A percentile compares a stretch with the other conserved stretches of the same genome.
Evolutionary conservation across 2,888 invertebrate genomes (phyloP).

Genomic region (Ommatoiulus sabulosus): DNA sequence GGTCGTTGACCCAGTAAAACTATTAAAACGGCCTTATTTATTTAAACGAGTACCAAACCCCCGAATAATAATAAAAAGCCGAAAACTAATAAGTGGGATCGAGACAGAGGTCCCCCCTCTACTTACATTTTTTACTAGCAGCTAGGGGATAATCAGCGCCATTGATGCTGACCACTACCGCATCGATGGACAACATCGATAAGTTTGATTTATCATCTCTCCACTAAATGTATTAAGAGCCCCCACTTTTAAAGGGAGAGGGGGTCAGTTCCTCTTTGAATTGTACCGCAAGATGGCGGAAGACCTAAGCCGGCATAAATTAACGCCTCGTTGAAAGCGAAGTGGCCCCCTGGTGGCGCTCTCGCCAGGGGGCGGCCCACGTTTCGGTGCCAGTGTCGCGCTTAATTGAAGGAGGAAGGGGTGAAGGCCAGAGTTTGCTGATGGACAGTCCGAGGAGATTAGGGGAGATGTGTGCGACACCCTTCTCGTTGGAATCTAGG

Average conservation of each 20-base stretch:
- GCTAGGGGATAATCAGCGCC: conserved; percentile 10
- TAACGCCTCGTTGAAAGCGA: neutral
- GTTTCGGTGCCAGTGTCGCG: neutral
- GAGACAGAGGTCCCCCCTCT: neutral
- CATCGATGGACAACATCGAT: neutral
- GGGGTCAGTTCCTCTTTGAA: neutral
- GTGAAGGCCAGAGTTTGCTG: neutral
- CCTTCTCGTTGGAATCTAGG: neutral
- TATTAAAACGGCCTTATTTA: conserved; percentile 23
- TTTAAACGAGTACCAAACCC: conserved; percentile 22
- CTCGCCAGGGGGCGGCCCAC: neutral
- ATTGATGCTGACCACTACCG: conserved; percentile 28
- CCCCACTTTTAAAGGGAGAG: conserved; percentile 1
- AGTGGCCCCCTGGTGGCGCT: neutral
- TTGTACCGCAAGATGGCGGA: neutral
- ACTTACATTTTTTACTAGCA: neutral
- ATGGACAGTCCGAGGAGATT: neutral
- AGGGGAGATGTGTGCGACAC: neutral
- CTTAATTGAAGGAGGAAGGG: neutral
- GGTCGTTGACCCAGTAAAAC: neutral
- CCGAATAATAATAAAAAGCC: neutral
- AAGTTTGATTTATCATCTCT: conserved; percentile 28
- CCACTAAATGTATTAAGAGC: neutral
- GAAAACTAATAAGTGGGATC: conserved; percentile 4
- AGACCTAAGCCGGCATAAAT: neutral